phyloP scores from a whole-genome alignment of 2,113 vertebrate species.

The Salvelinus fontinalis region DNA sequence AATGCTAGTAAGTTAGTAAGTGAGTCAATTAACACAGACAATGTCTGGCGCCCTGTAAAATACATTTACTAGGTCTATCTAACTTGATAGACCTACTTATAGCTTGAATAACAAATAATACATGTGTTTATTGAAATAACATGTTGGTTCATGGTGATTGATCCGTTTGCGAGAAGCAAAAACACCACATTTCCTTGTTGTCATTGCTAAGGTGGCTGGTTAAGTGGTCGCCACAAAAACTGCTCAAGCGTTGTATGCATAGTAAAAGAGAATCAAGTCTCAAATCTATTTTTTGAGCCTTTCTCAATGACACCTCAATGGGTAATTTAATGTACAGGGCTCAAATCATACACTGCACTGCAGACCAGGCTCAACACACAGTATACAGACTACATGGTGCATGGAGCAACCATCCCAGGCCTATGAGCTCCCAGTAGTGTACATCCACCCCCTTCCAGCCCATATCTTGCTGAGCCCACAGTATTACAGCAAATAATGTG shows the following conservation, averaged over 20 bases:
- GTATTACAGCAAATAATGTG: conserved; percentile 54
- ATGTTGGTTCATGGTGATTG: neutral
- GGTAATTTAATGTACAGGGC: neutral
- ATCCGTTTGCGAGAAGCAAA: conserved; percentile 3
- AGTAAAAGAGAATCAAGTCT: too few species aligned
- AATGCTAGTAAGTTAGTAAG: neutral
- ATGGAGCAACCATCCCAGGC: conserved; percentile 19
- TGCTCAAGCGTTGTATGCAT: too few species aligned
- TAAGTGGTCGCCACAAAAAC: too few species aligned
- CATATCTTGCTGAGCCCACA: conserved; percentile 52
- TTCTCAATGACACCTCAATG: conserved; percentile 9
- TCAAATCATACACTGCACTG: conserved; percentile 25
- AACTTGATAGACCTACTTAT: too few species aligned
- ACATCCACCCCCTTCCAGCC: conserved; percentile 28
- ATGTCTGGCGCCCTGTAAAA: too few species aligned
- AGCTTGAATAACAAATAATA: too few species aligned
- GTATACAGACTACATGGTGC: neutral
- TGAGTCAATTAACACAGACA: neutral
- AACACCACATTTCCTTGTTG: neutral
- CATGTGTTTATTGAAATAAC: too few species aligned
- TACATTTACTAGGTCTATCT: too few species aligned
- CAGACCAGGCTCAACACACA: conserved; percentile 16
- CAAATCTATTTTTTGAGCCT: neutral
- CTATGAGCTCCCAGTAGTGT: conserved; percentile 34
- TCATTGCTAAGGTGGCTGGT: too few species aligned